Conservation (phyloP, 2,113 vertebrate species). For the Osmerus eperlanus region DNA sequence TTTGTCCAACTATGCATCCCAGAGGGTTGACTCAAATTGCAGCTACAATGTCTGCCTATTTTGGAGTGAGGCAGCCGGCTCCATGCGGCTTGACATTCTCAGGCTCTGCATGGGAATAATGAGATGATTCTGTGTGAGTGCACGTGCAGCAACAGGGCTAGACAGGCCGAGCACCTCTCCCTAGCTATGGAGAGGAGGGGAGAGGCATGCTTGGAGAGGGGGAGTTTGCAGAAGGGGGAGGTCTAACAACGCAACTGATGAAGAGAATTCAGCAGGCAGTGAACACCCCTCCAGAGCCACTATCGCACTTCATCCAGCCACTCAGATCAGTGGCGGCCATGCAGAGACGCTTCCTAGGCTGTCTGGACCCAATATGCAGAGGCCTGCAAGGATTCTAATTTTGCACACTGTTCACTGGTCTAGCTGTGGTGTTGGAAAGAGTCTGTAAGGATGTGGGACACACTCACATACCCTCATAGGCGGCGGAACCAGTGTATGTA, state of each 20-base stretch:
- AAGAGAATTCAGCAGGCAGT: background rate
- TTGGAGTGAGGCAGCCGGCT: background rate
- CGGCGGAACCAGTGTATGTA: background rate
- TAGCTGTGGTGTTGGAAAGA: background rate
- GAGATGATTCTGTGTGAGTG: background rate
- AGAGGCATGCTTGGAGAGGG: background rate
- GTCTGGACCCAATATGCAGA: background rate
- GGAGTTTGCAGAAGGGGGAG: background rate
- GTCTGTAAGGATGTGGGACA: background rate
- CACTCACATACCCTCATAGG: background rate
- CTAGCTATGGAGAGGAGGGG: background rate
- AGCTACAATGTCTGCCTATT: too few relatives aligned
- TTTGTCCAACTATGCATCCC: too few relatives aligned
- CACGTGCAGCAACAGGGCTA: background rate
- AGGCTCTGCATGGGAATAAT: constrained; percentile 4
- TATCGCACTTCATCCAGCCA: background rate
- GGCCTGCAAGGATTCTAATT: background rate
- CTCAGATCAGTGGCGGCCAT: background rate
- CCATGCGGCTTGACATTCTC: background rate
- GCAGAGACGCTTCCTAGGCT: background rate
- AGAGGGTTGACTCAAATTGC: too few relatives aligned
- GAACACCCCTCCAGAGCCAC: background rate
- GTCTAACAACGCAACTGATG: background rate
- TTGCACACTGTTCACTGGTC: background rate
- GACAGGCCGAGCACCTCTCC: background rate